Percentiles rank a stretch among this genome's conserved stretches.
These are phyloP conservation scores for Centroberyx gerrardi DNA, from an alignment of 2,797 vertebrate genomes.

Conservation along the genomic window DNA sequence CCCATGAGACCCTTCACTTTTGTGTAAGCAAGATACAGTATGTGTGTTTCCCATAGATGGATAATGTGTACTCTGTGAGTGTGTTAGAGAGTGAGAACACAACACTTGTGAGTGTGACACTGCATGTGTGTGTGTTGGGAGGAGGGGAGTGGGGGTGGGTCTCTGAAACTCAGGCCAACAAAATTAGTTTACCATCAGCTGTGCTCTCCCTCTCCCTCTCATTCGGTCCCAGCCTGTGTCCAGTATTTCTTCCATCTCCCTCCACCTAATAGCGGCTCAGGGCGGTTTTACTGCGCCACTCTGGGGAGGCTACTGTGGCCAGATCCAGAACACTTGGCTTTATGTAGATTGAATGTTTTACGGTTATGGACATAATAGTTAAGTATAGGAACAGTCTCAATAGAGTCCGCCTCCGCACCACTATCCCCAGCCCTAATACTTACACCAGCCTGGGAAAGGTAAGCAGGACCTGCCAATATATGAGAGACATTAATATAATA, in stretches of 20 bases:
- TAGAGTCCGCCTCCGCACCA: conserved; percentile 59
- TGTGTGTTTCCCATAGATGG: conserved; percentile 23
- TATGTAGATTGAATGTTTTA: conserved; percentile 84
- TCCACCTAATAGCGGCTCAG: conserved; percentile 71
- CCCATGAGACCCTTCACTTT: conserved; percentile 39
- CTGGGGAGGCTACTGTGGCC: conserved; percentile 78
- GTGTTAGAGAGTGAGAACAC: conserved; percentile 25
- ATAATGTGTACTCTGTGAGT: conserved; percentile 9
- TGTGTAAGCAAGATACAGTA: conserved; percentile 41
- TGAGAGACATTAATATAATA: conserved; percentile 25
- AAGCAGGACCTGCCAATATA: conserved; percentile 41
- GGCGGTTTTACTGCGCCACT: conserved; percentile 74
- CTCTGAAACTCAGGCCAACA: conserved; percentile 39
- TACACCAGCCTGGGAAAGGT: conserved; percentile 58
- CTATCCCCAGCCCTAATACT: conserved; percentile 59
- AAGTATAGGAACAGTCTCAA: conserved; percentile 78
- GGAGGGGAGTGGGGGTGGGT: neutral
- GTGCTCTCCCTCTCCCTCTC: conserved; percentile 50
- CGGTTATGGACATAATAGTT: conserved; percentile 82
- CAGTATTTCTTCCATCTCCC: conserved; percentile 72
- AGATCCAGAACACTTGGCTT: conserved; percentile 81
- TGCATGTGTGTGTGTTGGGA: conserved; percentile 6
- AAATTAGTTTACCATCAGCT: conserved; percentile 84
- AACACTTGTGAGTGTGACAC: conserved; percentile 5
- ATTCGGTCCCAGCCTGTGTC: conserved; percentile 48